Evolutionary conservation across 2,113 vertebrate genomes (phyloP).

Genomic region (Mus spicilegus): DNA sequence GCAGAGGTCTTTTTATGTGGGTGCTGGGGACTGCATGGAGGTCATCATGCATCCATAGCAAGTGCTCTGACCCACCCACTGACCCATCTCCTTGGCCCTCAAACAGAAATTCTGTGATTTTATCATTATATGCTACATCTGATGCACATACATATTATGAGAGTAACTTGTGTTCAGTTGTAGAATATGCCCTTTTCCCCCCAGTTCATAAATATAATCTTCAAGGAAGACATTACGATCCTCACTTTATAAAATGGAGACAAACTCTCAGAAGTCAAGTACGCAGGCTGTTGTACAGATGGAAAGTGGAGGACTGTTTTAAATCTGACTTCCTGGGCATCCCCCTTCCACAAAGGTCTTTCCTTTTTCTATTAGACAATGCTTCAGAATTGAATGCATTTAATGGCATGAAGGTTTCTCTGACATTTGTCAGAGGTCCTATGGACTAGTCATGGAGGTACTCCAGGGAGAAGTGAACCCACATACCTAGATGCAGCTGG

Average conservation of each 20-base stretch:
- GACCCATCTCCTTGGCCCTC: too few species aligned
- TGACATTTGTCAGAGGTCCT: neutral
- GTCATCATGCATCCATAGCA: neutral
- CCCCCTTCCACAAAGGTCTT: neutral
- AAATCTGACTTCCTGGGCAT: neutral
- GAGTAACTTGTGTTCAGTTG: neutral
- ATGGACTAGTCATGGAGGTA: neutral
- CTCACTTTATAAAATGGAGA: constrained; percentile 21
- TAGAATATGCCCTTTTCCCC: neutral
- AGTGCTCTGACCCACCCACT: neutral
- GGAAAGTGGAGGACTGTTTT: neutral
- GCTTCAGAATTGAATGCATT: neutral
- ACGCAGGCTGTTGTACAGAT: neutral
- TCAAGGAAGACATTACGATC: neutral
- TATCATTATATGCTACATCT: neutral
- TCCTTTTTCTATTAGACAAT: neutral
- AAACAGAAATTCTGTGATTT: neutral
- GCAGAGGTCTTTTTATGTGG: neutral
- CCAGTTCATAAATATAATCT: constrained; percentile 29
- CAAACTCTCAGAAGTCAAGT: neutral
- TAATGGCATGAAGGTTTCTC: neutral
- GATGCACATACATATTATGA: neutral
- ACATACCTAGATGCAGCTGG: constrained; percentile 96
- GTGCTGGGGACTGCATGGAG: too few species aligned
- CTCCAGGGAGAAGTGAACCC: neutral